Base-by-base conservation (phyloP, 2,797 vertebrate species). In the Thripadectes ignobilis region DNA sequence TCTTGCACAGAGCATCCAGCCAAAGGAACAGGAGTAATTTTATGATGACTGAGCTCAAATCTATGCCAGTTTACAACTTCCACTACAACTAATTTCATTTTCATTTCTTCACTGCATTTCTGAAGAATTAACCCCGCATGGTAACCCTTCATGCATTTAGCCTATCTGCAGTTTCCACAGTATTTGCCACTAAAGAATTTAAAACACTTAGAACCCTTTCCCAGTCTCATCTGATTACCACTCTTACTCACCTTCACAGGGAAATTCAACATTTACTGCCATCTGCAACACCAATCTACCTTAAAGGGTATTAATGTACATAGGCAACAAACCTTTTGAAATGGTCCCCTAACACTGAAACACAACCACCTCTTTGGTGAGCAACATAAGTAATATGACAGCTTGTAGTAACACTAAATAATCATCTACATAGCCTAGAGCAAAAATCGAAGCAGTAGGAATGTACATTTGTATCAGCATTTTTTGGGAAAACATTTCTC, bases 11-110 rank as follows among this genome's bases (percentile, higher is more conserved):
- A 92, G 55, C 85, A 81, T 63, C 59, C 65, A 85, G 74, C 63
- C 87, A 71, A 76, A 79, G n/a, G n/a, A 84, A 73, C 39, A 82
- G 57, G 59, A 92, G 80, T 75, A 66, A 89, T 86, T 94, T 88
- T 89, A 69, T 8, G 10, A 66, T 48, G 76, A 63, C 45, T 88
- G 89, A 88, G 59, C 89, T 89, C 71, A 90, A 79, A 92, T 81
- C 55, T 88, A 23, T 73, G 30, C 66, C 79, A 84, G 21, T 75
- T 86, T 75, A 82, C 43, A 93, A 67, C 63, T 86, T 93, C 49
- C 45, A 38, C 45, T 79, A 49, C 66, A 76, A 89, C 81, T 81
- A 83, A 72, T 91, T 83, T 65, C 4, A 49, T 84, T 92, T 72
- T 65, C 3, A 59, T 88, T 68, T 83, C 39, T 65, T 85, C 49